Evolutionary conservation across 30 jellyfish, hydroid and myxozoan species (phyloP), one percentile per base, ranked within the genome.

Genomic region (Hydractinia symbiolongicarpus): DNA sequence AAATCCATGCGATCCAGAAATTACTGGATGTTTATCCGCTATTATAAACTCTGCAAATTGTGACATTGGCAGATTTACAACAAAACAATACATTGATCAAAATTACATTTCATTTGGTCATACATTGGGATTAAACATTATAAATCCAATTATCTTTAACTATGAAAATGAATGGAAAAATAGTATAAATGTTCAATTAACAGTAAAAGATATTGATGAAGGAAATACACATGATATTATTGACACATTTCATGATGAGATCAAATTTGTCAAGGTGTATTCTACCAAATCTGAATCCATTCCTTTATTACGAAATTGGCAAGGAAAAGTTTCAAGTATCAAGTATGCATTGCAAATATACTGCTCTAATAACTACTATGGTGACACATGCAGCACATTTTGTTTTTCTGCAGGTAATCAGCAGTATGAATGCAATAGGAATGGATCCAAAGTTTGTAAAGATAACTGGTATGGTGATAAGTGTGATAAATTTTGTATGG

Each of bases 121-220:
- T 7, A 61, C 19, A 17, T 56, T 88, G 49, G 88, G 88, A 44
- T 40, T 67, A 55, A 88, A 82, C 66, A 44, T 81, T 61, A 77
- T 84, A 61, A 88, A 88, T 56, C 96, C 96, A 1, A 15, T 88
- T 9, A 68, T 57, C 5, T 81, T 60, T 82, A 68, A 73, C 44
- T 88, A 75, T 76, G 40, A 67, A 16, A 83, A 87, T 15, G 50
- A 67, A 62, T 88, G 96, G 96, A 58, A 57, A 9, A 55, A 55
- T 21, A 54, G 76, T 49, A 21, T 77, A 19, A 10, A 54, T 54
- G n/a, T 77, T 49, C 53, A 54, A 16, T 19, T 77, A 54, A 61
- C 55, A 53, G 53, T 60, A 17, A 58, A 77, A 55, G 85, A 77
- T 55, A 55, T 61, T 16, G 85, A 77, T 50, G 17, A 60, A 7